Percentiles rank a stretch among this genome's conserved stretches.
Conservation (phyloP, 2,113 vertebrate species). For the Hippocampus comes region DNA sequence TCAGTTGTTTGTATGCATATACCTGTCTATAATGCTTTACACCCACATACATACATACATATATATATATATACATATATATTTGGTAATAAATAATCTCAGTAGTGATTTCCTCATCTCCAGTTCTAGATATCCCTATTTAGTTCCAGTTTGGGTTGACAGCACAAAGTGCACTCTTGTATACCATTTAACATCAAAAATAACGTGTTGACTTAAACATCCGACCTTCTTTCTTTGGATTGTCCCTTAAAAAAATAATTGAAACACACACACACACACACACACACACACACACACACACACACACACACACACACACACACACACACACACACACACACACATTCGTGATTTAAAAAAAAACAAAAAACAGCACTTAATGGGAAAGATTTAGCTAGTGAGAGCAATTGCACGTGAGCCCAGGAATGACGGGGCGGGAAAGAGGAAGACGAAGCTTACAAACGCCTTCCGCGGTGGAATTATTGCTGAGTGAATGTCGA, state of each 20-base stretch:
- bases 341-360: not conserved
- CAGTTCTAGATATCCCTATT: constrained; percentile 19
- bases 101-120: constrained; percentile 32
- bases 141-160: constrained; percentile 50
- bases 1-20: constrained; percentile 13
- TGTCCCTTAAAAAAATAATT: constrained; percentile 23
- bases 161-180: constrained; percentile 33
- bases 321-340: constrained; percentile 6
- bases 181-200: constrained; percentile 20
- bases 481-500: constrained; percentile 88
- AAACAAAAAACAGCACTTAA: constrained; percentile 13
- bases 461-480: constrained; percentile 73
- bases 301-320: not conserved
- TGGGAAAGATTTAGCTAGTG: constrained; percentile 43
- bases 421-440: constrained; percentile 77
- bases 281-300: constrained; percentile 25
- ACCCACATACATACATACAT: not conserved
- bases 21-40: constrained; percentile 19
- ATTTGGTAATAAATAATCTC: constrained; percentile 12
- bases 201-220: constrained; percentile 12
- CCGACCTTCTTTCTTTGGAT: constrained; percentile 67
- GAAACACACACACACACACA: constrained; percentile 7
- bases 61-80: not conserved
- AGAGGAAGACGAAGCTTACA: constrained; percentile 70
- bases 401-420: constrained; percentile 91